Evolutionary conservation across 2,888 invertebrate species (phyloP).

Genomic region (Ochropleura plecta): DNA sequence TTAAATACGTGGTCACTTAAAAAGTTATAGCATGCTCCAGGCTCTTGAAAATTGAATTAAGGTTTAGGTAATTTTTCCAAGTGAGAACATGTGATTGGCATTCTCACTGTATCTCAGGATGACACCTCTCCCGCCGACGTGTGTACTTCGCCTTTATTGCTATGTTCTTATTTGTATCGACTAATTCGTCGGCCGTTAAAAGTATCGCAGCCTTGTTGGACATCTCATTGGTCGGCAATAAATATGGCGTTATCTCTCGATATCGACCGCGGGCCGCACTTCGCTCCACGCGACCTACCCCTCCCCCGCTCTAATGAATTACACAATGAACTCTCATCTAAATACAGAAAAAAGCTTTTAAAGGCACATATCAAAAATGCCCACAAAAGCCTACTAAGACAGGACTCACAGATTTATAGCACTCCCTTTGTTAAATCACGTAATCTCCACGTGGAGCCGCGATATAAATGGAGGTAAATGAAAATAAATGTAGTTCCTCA

Average conservation of each 20-base stretch:
- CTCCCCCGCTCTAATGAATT: constrained; percentile 88
- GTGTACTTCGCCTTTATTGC: constrained; percentile 61
- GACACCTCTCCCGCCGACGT: constrained; percentile 49
- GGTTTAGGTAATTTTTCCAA: background rate
- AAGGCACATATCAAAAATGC: constrained; percentile 91
- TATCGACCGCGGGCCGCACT: constrained; percentile 87
- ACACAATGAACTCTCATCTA: constrained; percentile 91
- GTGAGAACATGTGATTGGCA: background rate
- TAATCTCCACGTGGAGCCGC: constrained; percentile 90
- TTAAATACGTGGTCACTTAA: constrained; percentile 9
- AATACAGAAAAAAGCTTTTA: constrained; percentile 91
- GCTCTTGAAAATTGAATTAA: background rate
- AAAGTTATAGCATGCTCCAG: background rate
- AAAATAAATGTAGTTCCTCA: constrained; percentile 91
- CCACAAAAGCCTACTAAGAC: constrained; percentile 91
- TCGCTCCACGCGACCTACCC: constrained; percentile 83
- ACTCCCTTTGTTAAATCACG: constrained; percentile 90
- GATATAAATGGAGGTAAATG: constrained; percentile 90
- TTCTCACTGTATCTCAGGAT: constrained; percentile 44
- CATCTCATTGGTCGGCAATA: constrained; percentile 87
- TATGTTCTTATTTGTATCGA: constrained; percentile 82
- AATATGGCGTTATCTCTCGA: constrained; percentile 88
- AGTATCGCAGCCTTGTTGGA: constrained; percentile 84
- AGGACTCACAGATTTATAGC: constrained; percentile 89
- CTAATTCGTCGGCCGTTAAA: constrained; percentile 86